These are phyloP conservation scores for Cataglyphis hispanica DNA, from an alignment of 1,140 invertebrate species.

Conservation along the genomic window DNA sequence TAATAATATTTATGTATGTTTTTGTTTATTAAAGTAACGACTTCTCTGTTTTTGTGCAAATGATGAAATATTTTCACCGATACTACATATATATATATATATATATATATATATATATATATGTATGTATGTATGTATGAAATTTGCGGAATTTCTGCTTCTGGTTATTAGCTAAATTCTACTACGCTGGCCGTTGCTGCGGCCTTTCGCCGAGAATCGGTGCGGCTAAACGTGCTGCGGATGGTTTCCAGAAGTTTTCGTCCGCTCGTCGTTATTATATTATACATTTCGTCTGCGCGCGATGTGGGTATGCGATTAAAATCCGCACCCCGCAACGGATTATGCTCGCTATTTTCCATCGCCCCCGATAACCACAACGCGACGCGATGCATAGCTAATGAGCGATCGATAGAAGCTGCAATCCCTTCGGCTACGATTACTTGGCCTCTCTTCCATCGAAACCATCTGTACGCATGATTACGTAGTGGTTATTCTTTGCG, in stretches of 20 bases:
- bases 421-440: constrained; percentile 47
- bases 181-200: neutral
- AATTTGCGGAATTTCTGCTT: constrained; percentile 49
- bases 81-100: no score
- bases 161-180: constrained; percentile 61
- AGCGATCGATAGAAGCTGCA: constrained; percentile 28
- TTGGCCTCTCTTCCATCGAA: constrained; percentile 24
- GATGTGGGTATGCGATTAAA: neutral
- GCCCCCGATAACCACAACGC: constrained; percentile 38
- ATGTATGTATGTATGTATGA: neutral
- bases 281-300: neutral
- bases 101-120: no score
- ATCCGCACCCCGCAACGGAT: constrained; percentile 26
- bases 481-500: neutral
- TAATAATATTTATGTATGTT: no score
- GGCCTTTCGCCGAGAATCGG: neutral
- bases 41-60: no score
- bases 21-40: no score
- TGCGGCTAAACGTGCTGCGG: neutral
- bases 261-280: constrained; percentile 19
- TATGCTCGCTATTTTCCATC: constrained; percentile 50
- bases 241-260: constrained; percentile 41
- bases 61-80: no score
- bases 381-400: constrained; percentile 50
- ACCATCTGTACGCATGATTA: constrained; percentile 4